Conservation (phyloP, 92 coral and sea anemone genomes). For the Virgularia gustaviana region DNA sequence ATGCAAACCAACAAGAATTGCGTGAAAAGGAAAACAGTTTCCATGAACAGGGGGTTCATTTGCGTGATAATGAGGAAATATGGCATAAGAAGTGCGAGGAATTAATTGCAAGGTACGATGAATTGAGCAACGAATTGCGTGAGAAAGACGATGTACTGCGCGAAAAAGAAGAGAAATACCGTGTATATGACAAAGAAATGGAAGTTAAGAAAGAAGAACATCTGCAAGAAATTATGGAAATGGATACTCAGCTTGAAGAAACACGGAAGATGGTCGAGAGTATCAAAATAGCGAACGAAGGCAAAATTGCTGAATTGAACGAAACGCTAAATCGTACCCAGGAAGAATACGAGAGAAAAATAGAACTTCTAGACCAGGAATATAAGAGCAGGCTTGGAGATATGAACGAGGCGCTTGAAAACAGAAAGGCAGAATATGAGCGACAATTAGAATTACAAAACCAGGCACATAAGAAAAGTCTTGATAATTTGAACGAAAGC, state of each 20-base stretch:
- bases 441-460: constrained; percentile 7
- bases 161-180: not conserved
- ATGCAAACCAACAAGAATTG: too few species aligned
- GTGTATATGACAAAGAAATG: too few species aligned
- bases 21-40: too few species aligned
- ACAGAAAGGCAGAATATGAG: too few species aligned
- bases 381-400: not conserved
- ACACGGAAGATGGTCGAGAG: constrained; percentile 25
- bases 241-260: constrained; percentile 37
- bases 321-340: not conserved
- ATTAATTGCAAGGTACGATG: too few species aligned
- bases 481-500: constrained; percentile 8
- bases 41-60: too few species aligned
- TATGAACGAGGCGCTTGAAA: constrained; percentile 7
- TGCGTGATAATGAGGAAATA: too few species aligned
- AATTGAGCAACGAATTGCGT: too few species aligned
- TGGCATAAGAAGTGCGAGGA: too few species aligned
- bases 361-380: constrained; percentile 11
- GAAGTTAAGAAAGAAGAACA: too few species aligned
- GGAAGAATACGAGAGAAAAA: constrained; percentile 5
- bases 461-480: not conserved
- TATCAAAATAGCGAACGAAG: constrained; percentile 9
- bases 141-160: too few species aligned
- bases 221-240: constrained; percentile 7
- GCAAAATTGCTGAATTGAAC: constrained; percentile 2